phyloP scores from a whole-genome alignment of 2,797 vertebrate species.

The Gouania willdenowi region DNA sequence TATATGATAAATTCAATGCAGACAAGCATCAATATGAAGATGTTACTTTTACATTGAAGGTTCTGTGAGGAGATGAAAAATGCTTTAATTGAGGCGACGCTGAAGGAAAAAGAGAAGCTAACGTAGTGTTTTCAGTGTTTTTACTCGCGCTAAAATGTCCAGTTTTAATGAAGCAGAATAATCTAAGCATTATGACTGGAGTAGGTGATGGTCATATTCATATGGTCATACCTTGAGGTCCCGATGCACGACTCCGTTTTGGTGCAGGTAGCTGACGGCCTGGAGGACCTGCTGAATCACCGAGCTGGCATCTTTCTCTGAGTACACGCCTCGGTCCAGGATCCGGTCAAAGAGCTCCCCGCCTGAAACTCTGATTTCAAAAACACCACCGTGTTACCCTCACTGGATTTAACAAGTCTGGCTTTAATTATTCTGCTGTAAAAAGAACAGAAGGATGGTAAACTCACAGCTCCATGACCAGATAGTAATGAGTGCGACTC shows the following conservation, averaged over 20 bases:
- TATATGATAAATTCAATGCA: too few relatives aligned
- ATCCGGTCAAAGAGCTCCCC: constrained; percentile 98
- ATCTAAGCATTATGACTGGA: too few relatives aligned
- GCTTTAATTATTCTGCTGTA: not conserved
- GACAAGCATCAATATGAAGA: too few relatives aligned
- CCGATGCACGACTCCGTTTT: constrained; percentile 88
- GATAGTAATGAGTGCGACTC: constrained; percentile 90
- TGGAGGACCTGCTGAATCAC: constrained; percentile 94
- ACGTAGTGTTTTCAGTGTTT: too few relatives aligned
- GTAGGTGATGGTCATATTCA: not conserved
- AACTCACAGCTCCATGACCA: constrained; percentile 97
- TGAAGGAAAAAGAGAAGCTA: too few relatives aligned
- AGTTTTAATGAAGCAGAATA: too few relatives aligned
- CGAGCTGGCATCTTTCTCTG: constrained; percentile 91
- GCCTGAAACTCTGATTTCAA: constrained; percentile 81
- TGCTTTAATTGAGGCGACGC: too few relatives aligned
- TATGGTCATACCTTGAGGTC: constrained; percentile 84
- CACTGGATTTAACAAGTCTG: fast-evolving
- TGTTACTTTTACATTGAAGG: too few relatives aligned
- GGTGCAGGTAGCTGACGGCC: constrained; percentile 89
- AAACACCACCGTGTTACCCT: not conserved
- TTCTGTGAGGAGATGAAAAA: too few relatives aligned
- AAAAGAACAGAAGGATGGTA: fast-evolving
- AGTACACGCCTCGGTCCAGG: constrained; percentile 93
- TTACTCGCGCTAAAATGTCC: too few relatives aligned